Evolutionary conservation across 23 tunicate genomes (phyloP), one percentile per base, ranked within the genome.

Genomic region (Halocynthia aurantium): DNA sequence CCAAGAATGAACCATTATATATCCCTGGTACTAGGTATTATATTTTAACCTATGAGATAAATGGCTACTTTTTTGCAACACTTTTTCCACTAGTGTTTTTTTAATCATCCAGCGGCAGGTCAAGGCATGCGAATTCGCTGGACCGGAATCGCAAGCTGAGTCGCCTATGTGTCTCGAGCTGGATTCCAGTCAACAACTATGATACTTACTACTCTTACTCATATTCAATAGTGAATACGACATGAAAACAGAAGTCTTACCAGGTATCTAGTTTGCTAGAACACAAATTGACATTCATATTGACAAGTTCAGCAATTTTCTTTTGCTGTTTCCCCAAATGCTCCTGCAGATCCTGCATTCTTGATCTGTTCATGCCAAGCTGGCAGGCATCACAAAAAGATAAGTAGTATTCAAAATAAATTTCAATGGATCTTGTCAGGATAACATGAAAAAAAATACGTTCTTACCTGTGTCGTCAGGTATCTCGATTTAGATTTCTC

Each of bases 201-300:
- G n/a, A n/a, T n/a, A n/a, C n/a, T n/a, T n/a, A n/a, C n/a, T n/a
- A n/a, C n/a, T n/a, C n/a, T n/a, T n/a, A n/a, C n/a, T n/a, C n/a
- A n/a, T n/a, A n/a, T n/a, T n/a, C n/a, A n/a, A n/a, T n/a, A n/a
- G n/a, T n/a, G n/a, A n/a, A n/a, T n/a, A n/a, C n/a, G 44, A 31
- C 44, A 0, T 31, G 44, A 4, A 0, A 31, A 31, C 44, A 31
- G 44, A 31, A 31, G 44, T 31, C 63, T 65, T 65, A 65, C 70
- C 70, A 65, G 49, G 22, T 65, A 65, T 65, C 70, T 0, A 65
- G 70, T 6, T 65, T 65, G 70, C 6, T 65, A 8, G 70, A 65
- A 13, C 70, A 65, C 31, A 65, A 65, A 1, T 65, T 65, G n/a
- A 65, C n/a, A 65, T 65, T 65, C 22, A 65, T 65, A 15, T 65